Evolutionary conservation across 2,113 vertebrate genomes (phyloP).

Genomic region (Gasterosteus nipponicus): DNA sequence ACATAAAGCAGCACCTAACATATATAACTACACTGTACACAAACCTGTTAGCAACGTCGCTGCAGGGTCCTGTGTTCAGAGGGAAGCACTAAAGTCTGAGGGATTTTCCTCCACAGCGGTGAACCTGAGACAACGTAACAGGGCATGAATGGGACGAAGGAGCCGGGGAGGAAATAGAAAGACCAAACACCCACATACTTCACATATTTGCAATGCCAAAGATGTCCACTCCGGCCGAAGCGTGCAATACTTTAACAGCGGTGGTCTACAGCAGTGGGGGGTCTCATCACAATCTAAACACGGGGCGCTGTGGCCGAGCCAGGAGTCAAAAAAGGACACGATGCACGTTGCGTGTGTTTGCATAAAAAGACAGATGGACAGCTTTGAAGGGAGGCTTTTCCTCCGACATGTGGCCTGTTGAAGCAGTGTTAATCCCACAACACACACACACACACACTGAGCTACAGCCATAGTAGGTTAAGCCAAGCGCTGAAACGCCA

Average conservation of each 20-base stretch:
- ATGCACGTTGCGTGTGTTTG: constrained; percentile 19
- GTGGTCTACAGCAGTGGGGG: constrained; percentile 49
- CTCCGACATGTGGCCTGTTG: constrained; percentile 27
- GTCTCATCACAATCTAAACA: constrained; percentile 67
- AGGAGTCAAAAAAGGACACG: constrained; percentile 39
- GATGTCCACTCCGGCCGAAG: constrained; percentile 55
- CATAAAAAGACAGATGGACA: neutral
- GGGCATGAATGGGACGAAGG: constrained; percentile 47
- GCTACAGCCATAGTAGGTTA: constrained; percentile 37
- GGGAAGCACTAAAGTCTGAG: constrained; percentile 16
- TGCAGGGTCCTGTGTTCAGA: constrained; percentile 13
- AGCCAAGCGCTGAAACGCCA: constrained; percentile 31
- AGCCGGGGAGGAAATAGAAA: constrained; percentile 31
- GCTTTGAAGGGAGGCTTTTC: constrained; percentile 21
- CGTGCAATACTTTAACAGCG: constrained; percentile 49
- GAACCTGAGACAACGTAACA: constrained; percentile 56
- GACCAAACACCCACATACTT: constrained; percentile 65
- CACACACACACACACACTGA: constrained; percentile 25
- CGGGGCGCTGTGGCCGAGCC: constrained; percentile 32
- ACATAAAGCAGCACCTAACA: constrained; percentile 22
- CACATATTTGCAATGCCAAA: constrained; percentile 71
- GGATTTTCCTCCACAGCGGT: constrained; percentile 20
- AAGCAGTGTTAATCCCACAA: constrained; percentile 41
- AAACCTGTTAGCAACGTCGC: constrained; percentile 36
- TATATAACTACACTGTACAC: constrained; percentile 35